Base-by-base conservation (phyloP, 2,797 vertebrate genomes). In the Hydrolagus colliei region DNA sequence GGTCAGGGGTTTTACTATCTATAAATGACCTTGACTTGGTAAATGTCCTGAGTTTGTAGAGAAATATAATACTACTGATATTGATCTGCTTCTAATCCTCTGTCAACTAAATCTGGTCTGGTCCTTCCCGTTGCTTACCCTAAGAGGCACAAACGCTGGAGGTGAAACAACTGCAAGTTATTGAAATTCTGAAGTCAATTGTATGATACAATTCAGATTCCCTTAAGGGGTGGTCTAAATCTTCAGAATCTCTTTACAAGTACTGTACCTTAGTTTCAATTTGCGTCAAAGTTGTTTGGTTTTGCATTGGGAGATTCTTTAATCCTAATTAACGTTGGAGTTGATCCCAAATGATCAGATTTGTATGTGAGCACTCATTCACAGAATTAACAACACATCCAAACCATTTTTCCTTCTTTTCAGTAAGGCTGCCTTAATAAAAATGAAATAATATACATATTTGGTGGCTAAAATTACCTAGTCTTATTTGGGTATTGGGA, bases 191-290 rank as follows among this genome's bases (percentile, higher is more conserved):
- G 89, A 92, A 93, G 92, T 92, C 92, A 93, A 93, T 93, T 93
- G 91, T 89, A 92, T 91, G 74, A 86, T 88, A 89, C 86, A 89
- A 88, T 90, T 88, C 89, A 88, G 90, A 89, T 91, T 92, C 90
- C 91, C 92, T 90, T 90, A 89, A 91, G 92, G 92, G 92, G 91
- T 88, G 88, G 91, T 89, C 91, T 91, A 89, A 88, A 89, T 90
- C 90, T 88, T 89, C 92, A 89, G 95, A 95, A 95, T 95, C 93
- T 88, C 88, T 94, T 95, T 93, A 95, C 32, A 52, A 84, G 16
- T 71, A 52, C 18, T 32, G 16, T 71, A 52, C 18, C 65, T 10
- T 12, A 35, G 35, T 92, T 90, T 93, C 92, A 90, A 92, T 92
- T 93, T 92, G 93, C 92, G 93, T 90, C 93, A 89, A 90, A 90